A percentile compares a stretch with the other conserved stretches of the same genome.
Evolutionary conservation across 2,797 vertebrate genomes (phyloP).

Genomic region (Sardinella longiceps): DNA sequence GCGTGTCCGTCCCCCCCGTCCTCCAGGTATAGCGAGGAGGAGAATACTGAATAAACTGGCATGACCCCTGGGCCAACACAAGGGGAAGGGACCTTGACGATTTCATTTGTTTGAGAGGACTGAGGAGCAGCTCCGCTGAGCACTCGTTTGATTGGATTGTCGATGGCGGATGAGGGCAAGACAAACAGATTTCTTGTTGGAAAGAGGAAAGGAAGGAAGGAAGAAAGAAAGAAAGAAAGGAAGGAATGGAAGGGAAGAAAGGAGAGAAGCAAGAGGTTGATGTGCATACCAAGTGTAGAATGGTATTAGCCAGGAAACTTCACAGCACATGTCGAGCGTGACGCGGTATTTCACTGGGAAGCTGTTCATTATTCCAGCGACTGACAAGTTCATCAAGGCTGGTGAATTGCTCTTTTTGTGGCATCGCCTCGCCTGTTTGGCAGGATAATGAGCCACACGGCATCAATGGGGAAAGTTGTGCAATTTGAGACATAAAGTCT

Average conservation of each 20-base stretch:
- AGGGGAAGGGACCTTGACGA: slow-evolving; percentile 47
- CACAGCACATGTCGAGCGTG: background rate
- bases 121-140: slow-evolving; percentile 56
- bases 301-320: background rate
- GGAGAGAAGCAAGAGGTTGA: background rate
- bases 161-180: slow-evolving; percentile 50
- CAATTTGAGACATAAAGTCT: background rate
- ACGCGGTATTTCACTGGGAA: background rate
- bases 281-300: background rate
- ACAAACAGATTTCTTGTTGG: slow-evolving; percentile 46
- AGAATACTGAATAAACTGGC: slow-evolving; percentile 40
- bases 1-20: background rate
- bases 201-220: background rate
- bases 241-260: background rate
- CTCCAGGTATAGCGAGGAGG: slow-evolving; percentile 30
- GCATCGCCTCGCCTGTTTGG: background rate
- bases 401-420: background rate
- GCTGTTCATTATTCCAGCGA: background rate
- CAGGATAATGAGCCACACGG: background rate
- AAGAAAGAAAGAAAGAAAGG: background rate
- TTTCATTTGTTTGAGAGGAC: slow-evolving; percentile 75
- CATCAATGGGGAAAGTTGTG: background rate
- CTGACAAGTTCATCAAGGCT: background rate
- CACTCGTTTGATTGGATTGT: slow-evolving; percentile 70
- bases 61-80: slow-evolving; percentile 3